phyloP scores from a whole-genome alignment of 1,140 invertebrate species.

The Aphelinus certus region DNA sequence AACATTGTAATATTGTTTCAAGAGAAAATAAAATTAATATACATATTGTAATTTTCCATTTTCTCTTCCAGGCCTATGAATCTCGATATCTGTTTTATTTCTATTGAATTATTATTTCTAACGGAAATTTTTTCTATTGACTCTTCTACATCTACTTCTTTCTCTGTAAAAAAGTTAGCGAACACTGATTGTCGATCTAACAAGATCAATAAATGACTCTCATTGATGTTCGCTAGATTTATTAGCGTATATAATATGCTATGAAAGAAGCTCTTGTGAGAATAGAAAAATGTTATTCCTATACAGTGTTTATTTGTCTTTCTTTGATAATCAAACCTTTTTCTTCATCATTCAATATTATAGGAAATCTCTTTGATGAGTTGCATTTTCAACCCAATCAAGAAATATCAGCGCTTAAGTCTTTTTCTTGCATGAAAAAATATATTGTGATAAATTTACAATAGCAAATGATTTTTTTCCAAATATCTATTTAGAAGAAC shows the following conservation, averaged over 20 bases:
- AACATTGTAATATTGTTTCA: neutral
- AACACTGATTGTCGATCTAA: constrained; percentile 29
- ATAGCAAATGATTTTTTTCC: too few relatives aligned
- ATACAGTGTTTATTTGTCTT: constrained; percentile 11
- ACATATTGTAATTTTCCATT: too few relatives aligned
- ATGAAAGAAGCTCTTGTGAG: constrained; percentile 17
- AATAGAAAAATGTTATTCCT: constrained; percentile 17
- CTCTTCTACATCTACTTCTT: constrained; percentile 23
- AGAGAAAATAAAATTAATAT: too few relatives aligned
- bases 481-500: too few relatives aligned
- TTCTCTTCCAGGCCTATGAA: too few relatives aligned
- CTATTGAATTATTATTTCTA: neutral
- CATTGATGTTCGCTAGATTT: constrained; percentile 14
- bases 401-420: too few relatives aligned
- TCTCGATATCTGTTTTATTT: too few relatives aligned
- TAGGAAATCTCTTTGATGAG: too few relatives aligned
- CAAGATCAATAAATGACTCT: constrained; percentile 2
- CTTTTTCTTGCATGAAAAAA: too few relatives aligned
- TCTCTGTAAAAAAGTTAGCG: constrained; percentile 17
- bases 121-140: constrained; percentile 27
- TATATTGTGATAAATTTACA: too few relatives aligned
- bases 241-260: constrained; percentile 11
- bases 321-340: neutral
- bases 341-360: too few relatives aligned
- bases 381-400: too few relatives aligned